Percentiles rank a stretch among this genome's conserved stretches.
phyloP scores from a whole-genome alignment of 1,140 invertebrate genomes.

The Eciton burchellii region DNA sequence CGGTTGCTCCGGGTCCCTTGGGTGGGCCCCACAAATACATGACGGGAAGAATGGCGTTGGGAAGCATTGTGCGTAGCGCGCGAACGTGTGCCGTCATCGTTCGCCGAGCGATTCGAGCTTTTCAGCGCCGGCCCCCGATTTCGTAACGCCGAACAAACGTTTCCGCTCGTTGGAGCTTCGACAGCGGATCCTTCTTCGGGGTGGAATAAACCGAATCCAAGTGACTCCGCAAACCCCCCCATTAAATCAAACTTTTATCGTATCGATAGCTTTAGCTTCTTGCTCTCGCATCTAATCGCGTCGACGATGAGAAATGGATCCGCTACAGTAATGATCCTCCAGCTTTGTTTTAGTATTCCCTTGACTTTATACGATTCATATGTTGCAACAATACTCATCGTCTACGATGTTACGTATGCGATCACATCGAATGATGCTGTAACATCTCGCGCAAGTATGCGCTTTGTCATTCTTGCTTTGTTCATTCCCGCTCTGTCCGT shows the following conservation, averaged over 20 bases:
- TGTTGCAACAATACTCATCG: too few relatives aligned
- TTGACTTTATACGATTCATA: neutral
- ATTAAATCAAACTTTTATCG: neutral
- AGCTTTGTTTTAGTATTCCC: too few relatives aligned
- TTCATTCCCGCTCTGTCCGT: too few relatives aligned
- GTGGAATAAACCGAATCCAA: neutral
- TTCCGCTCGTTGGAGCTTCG: conserved; percentile 39
- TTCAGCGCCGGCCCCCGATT: conserved; percentile 24
- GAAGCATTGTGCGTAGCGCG: conserved; percentile 44
- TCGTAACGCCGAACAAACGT: conserved; percentile 62
- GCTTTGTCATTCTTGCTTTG: too few relatives aligned
- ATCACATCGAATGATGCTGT: too few relatives aligned
- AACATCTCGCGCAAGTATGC: too few relatives aligned
- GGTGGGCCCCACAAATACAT: conserved; percentile 69
- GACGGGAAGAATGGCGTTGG: conserved; percentile 60
- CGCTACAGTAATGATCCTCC: neutral
- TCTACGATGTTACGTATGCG: too few relatives aligned
- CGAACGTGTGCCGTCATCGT: conserved; percentile 41
- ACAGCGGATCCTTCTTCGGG: neutral
- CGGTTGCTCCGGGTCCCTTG: conserved; percentile 48
- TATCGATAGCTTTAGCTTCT: neutral
- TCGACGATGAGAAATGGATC: neutral
- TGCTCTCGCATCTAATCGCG: neutral
- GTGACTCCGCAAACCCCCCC: neutral
- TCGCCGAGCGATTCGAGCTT: conserved; percentile 10